Base-by-base conservation (phyloP, 1,140 invertebrate genomes). In the Gryon sp. region DNA sequence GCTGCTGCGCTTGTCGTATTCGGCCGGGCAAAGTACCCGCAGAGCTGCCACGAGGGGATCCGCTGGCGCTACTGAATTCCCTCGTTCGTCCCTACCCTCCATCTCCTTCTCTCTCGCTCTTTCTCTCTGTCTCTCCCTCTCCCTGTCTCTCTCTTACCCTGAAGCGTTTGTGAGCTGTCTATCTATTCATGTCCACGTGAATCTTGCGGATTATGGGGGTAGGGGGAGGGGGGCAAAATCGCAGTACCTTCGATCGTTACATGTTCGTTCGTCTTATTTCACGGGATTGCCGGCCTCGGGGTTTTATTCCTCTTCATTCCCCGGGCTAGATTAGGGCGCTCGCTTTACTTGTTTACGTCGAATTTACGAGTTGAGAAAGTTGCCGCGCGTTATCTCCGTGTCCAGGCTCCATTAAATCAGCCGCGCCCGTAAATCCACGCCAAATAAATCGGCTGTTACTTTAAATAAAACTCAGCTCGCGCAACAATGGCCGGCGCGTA, bases 1-100 rank as follows among this genome's bases (percentile, higher is more conserved):
- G 81, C 80, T 79, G 82, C 79, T 83, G 82, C 69, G 80, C 80
- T 80, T 82, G 80, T 83, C 79, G 82, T 83, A 83, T 84, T 84
- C 79, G 80, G 76, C 78, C 62, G 78, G 78, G 65, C 78, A 50
- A 82, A 80, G 81, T 80, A 83, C 80, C 83, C 82, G 76, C 82
- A 80, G 82, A 83, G 79, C 84, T 79, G 76, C 81, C 78, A 69
- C 81, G 80, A 82, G 84, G 79, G 66, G 83, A 84, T 86, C 80
- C 80, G 41, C 70, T 68, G 69, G 43, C 34, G 60, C 73, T 53
- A 60, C 69, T 41, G 57, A 62, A 79, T 83, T 59, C 74, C 30
- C 60, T 78, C 80, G 70, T 82, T 65, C 65, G 60, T 80, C 69
- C 74, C 66, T 55, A 41, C 65, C 65, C n/a, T n/a, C n/a, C n/a